These are phyloP conservation scores for Heterotilapia buettikoferi DNA, from an alignment of 2,113 vertebrate species.

Conservation along the genomic window DNA sequence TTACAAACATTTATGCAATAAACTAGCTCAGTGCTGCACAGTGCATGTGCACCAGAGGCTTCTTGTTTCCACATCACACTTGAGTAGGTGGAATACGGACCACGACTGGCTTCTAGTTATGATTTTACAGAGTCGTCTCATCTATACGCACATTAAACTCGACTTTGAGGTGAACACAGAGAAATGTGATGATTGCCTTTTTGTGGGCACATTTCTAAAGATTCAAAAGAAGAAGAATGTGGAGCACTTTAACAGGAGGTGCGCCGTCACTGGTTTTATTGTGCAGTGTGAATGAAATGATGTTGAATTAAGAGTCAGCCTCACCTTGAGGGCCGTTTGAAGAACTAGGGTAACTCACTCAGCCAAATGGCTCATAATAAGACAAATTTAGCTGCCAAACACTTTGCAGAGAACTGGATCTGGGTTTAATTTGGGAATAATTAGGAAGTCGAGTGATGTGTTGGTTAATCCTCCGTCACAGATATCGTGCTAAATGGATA, in stretches of 20 bases:
- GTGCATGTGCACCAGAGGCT: neutral
- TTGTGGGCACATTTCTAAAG: neutral
- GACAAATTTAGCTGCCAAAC: neutral
- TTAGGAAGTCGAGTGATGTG: constrained; percentile 4
- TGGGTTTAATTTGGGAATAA: constrained; percentile 13
- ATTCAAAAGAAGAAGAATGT: neutral
- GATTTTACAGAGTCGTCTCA: neutral
- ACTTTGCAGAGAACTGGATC: neutral
- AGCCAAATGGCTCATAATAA: neutral
- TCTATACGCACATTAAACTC: neutral
- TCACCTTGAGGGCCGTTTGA: constrained; percentile 15
- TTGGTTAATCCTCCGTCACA: constrained; percentile 22
- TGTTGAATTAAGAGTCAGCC: neutral
- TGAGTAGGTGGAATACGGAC: neutral
- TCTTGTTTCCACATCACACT: neutral
- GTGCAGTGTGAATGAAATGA: neutral
- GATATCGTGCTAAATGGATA: constrained; percentile 5
- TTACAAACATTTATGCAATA: neutral
- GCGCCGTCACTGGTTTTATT: neutral
- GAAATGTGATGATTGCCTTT: neutral
- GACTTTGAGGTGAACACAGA: neutral
- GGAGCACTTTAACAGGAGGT: neutral
- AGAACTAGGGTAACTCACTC: neutral
- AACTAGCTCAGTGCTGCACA: neutral
- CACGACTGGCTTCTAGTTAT: neutral